These are phyloP conservation scores for Heterohyrax brucei DNA, from an alignment of 2,797 vertebrate genomes.

Conservation along the genomic window DNA sequence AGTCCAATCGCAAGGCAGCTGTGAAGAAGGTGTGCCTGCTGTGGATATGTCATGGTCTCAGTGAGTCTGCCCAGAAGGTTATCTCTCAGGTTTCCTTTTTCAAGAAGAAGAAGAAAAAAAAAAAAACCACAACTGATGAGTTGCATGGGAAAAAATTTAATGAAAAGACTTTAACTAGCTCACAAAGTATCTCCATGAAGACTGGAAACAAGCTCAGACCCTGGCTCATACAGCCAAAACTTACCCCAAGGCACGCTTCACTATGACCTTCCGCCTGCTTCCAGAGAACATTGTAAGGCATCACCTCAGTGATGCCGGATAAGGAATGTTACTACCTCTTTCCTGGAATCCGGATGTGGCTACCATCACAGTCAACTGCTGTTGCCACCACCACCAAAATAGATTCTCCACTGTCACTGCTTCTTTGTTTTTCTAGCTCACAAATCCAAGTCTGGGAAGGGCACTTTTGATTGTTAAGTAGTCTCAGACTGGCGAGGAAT, in stretches of 20 bases:
- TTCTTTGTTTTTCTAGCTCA: constrained; percentile 53
- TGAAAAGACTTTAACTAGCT: constrained; percentile 39
- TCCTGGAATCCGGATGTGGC: not conserved
- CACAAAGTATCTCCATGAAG: constrained; percentile 10
- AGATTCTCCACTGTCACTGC: not conserved
- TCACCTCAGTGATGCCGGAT: not conserved
- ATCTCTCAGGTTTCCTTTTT: not conserved
- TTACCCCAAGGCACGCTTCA: constrained; percentile 8
- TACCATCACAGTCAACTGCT: not conserved
- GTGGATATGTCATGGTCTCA: not conserved
- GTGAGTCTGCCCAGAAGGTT: not conserved
- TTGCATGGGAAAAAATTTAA: constrained; percentile 15
- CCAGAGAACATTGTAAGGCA: constrained; percentile 1
- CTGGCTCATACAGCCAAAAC: not conserved
- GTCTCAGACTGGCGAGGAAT: constrained; percentile 51
- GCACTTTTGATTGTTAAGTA: not conserved
- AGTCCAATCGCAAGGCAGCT: constrained; percentile 61
- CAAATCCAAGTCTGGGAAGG: constrained; percentile 32
- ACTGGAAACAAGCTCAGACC: constrained; percentile 13
- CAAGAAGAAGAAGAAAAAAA: not conserved
- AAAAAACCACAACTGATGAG: not conserved
- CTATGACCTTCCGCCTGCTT: not conserved
- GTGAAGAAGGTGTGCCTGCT: not conserved
- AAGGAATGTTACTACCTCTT: not conserved
- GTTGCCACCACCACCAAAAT: constrained; percentile 21